Evolutionary conservation across 2,888 invertebrate species (phyloP), one percentile per base, ranked within the genome.

Genomic region (Listrodromus nycthemerus): DNA sequence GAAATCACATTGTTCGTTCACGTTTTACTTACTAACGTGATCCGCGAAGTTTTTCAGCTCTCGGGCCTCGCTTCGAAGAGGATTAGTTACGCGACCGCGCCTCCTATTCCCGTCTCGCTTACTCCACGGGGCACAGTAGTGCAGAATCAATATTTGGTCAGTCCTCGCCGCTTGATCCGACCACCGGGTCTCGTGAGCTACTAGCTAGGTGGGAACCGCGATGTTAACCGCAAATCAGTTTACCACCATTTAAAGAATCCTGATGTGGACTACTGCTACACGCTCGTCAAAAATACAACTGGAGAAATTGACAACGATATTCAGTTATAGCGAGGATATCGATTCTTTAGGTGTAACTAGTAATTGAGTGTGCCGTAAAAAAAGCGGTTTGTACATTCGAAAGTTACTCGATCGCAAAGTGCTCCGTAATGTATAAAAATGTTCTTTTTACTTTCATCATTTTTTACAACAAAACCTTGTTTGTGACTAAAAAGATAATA

Each of bases 131-230:
- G 37, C 55, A 13, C 71, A 65, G 52, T 63, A 78, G 84, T 69
- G 66, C 50, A 75, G 74, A 81, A 84, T 81, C 78, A 84, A 84
- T 84, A 84, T 84, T 84, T 81, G 78, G 78, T 75, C 78, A 75
- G 78, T 78, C 78, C 77, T 84, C 78, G 70, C 81, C 58, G 81
- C 74, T 81, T 81, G 84, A 81, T 84, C 75, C 80, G 74, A 81
- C 84, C 81, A 75, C 81, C 69, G 73, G 70, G 66, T 70, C 50
- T 27, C 58, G 61, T 67, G 65, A 81, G 74, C 50, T 58, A 37
- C 50, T 74, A 74, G 69, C 69, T 70, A 74, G 61, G 73, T 78
- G 52, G 65, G 45, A 76, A 76, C 76, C 76, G 73, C 70, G 80
- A 81, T 74, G 80, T 74, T 74, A 74, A 84, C 81, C 74, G 58